phyloP scores from a whole-genome alignment of 1,140 invertebrate genomes.

The Drosophila burlai region DNA sequence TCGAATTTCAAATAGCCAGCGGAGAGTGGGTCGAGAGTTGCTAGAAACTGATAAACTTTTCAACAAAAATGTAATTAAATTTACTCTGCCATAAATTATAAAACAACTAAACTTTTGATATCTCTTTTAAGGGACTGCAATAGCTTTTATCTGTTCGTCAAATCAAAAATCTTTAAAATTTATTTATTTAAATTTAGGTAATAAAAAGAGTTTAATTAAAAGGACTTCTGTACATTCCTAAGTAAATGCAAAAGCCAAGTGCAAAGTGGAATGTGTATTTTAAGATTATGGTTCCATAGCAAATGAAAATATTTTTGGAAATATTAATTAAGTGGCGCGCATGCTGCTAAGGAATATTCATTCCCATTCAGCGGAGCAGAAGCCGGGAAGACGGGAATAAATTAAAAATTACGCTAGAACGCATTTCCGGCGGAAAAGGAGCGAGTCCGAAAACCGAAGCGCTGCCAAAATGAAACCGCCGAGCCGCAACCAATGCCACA shows the following conservation, averaged over 20 bases:
- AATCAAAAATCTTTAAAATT: background rate
- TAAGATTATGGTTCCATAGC: conserved; percentile 14
- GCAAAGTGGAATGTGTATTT: background rate
- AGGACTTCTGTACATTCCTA: no score
- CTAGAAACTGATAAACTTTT: conserved; percentile 48
- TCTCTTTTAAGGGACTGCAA: no score
- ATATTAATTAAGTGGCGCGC: conserved; percentile 39
- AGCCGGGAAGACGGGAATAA: conserved; percentile 48
- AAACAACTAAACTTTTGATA: background rate
- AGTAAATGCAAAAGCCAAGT: background rate
- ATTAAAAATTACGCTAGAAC: conserved; percentile 78
- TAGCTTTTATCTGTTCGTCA: background rate
- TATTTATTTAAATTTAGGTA: no score
- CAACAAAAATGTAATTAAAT: conserved; percentile 26
- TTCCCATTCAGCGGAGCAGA: conserved; percentile 16
- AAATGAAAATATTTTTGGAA: conserved; percentile 17
- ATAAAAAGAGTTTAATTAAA: background rate
- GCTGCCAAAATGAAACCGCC: conserved; percentile 57
- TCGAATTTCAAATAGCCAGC: conserved; percentile 36
- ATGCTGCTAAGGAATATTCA: conserved; percentile 9
- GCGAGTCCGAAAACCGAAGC: conserved; percentile 13
- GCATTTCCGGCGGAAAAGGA: conserved; percentile 34
- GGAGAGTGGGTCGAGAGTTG: conserved; percentile 16
- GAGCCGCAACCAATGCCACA: conserved; percentile 74
- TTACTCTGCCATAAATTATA: background rate